Percentiles rank a stretch among this genome's conserved stretches.
Evolutionary conservation across 1,140 invertebrate genomes (phyloP).

Genomic region (Drosophila bipectinata): DNA sequence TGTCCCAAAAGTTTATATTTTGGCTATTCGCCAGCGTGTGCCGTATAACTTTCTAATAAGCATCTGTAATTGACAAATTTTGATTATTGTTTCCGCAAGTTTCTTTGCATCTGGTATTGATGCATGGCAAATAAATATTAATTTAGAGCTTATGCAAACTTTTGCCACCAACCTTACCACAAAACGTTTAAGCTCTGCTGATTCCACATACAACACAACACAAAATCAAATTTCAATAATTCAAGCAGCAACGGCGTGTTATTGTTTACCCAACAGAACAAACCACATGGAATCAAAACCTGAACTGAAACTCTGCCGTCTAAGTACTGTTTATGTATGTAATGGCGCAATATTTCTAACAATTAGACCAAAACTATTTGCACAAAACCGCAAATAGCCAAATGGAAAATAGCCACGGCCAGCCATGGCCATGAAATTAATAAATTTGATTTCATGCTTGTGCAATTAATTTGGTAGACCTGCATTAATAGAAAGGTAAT

Average conservation of each 20-base stretch:
- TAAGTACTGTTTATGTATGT: constrained; percentile 16
- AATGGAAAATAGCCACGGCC: constrained; percentile 28
- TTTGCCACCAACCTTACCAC: constrained; percentile 25
- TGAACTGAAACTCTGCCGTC: constrained; percentile 11
- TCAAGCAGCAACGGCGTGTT: constrained; percentile 24
- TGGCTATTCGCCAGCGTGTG: neutral
- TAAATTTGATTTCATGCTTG: constrained; percentile 39
- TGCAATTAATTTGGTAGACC: constrained; percentile 14
- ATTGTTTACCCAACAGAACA: constrained; percentile 33
- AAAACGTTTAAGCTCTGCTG: constrained; percentile 28
- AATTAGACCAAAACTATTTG: constrained; percentile 39
- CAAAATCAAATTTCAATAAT: constrained; percentile 41
- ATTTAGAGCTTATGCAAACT: constrained; percentile 7
- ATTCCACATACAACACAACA: constrained; percentile 25
- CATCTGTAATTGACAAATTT: neutral
- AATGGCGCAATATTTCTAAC: constrained; percentile 49
- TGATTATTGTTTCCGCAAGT: neutral
- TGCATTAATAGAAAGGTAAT: constrained; percentile 6
- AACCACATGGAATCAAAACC: constrained; percentile 21
- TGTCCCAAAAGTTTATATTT: neutral
- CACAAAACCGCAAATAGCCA: constrained; percentile 47
- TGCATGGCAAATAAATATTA: constrained; percentile 9
- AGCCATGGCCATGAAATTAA: constrained; percentile 23
- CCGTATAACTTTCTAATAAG: neutral
- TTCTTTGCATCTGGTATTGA: neutral